Base-by-base conservation (phyloP, 2,113 vertebrate species). In the Archilochus colubris region DNA sequence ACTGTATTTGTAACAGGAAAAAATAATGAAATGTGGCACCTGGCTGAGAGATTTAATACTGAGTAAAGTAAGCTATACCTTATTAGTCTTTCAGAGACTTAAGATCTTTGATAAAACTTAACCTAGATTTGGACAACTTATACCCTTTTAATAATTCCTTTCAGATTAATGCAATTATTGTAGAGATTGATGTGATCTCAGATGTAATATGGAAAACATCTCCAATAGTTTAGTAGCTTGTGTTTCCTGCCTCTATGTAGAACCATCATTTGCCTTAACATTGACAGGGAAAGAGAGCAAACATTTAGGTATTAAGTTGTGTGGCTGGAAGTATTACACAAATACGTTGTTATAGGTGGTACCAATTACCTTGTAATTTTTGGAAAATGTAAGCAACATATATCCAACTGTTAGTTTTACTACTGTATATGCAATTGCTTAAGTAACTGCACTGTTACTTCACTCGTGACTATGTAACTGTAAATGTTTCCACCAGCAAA, bases 371-470 rank as follows among this genome's bases (percentile, higher is more conserved):
- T 44, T 73, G 50, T 90, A 88, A 88, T 91, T 90, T 89, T 73
- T 82, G 83, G 43, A 84, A 84, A 82, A 84, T 3, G 54, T 51
- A 44, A 73, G 21, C 1, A 5, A 33, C 25, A 5, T 88, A 85
- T 87, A 96, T 86, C 48, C 59, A 64, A 48, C 28, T 73, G 4
- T 82, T 92, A 76, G 19, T 91, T 92, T 88, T 88, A 91, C 82
- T 95, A 87, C 92, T 94, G 93, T 94, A 89, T 38, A 44, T 51
- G 46, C 81, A 93, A 68, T 62, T 82, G 8, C 30, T 15, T 59
- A 82, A 78, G 64, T 87, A 95, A 93, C 38, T 9, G 53, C 68
- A 91, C 72, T 80, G 89, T 94, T 95, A 74, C 82, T 91, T 91
- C 64, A 46, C n/a, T 80, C 68, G 66, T 74, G 73, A 64, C 55